These are phyloP conservation scores for Carcinoscorpius rotundicauda DNA, from an alignment of 1,140 invertebrate genomes.

Conservation along the genomic window DNA sequence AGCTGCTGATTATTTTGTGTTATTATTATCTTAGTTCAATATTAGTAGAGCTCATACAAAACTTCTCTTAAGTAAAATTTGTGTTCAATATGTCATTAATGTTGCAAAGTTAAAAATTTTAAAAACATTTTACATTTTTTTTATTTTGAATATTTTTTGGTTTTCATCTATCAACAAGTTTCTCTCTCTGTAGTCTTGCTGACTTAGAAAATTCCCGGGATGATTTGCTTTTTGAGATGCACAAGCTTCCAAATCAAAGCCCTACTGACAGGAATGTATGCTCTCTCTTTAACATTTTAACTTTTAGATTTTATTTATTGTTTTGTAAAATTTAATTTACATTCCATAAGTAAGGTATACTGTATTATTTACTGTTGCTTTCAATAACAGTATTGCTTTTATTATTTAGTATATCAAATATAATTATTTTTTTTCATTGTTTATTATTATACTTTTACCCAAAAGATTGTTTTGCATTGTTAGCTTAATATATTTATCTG, in stretches of 20 bases:
- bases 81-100: slow-evolving; percentile 12
- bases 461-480: no score
- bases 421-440: no score
- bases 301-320: background rate
- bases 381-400: no score
- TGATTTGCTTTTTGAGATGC: slow-evolving; percentile 86
- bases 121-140: slow-evolving; percentile 6
- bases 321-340: no score
- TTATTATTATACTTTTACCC: no score
- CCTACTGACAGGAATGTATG: slow-evolving; percentile 64
- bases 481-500: no score
- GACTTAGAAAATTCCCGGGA: slow-evolving; percentile 94
- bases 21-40: no score
- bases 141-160: slow-evolving; percentile 15
- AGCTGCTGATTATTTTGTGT: no score
- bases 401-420: no score
- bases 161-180: slow-evolving; percentile 11
- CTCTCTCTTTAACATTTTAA: slow-evolving; percentile 36
- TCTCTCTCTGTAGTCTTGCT: slow-evolving; percentile 53
- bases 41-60: no score
- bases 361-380: no score
- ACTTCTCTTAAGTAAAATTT: background rate
- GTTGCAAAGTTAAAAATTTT: slow-evolving; percentile 10
- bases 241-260: slow-evolving; percentile 83
- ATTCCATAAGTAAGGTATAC: no score